phyloP scores from a whole-genome alignment of 2,113 vertebrate species.

The Benitochromis conjunctus region DNA sequence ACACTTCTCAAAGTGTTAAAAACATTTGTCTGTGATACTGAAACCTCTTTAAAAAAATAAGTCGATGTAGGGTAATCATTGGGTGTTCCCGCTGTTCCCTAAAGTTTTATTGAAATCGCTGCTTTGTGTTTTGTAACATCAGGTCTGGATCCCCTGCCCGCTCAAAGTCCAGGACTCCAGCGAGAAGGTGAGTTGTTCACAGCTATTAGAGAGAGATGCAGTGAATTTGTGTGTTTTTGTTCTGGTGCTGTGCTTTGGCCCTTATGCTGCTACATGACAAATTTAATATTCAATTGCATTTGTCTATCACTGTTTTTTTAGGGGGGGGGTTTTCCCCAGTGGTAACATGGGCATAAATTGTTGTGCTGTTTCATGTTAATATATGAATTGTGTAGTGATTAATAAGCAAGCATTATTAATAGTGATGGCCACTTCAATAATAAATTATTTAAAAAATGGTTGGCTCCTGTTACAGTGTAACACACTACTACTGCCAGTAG shows the following conservation, averaged over 20 bases:
- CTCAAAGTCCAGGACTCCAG: constrained; percentile 74
- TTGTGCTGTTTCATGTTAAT: not conserved
- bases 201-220: not conserved
- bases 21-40: not conserved
- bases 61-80: not conserved
- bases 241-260: not conserved
- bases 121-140: not conserved
- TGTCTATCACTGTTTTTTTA: too few relatives aligned
- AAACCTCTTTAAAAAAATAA: not conserved
- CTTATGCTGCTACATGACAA: not conserved
- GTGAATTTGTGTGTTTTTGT: not conserved
- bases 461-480: not conserved
- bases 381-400: not conserved
- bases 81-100: not conserved
- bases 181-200: constrained; percentile 56
- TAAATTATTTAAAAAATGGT: not conserved
- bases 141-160: constrained; percentile 75
- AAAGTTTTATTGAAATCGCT: not conserved
- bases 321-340: too few relatives aligned
- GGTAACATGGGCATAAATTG: not conserved
- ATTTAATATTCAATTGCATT: not conserved
- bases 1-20: not conserved
- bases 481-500: not conserved
- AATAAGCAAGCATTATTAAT: not conserved
- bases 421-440: not conserved